A percentile compares a stretch with the other conserved stretches of the same genome.
phyloP scores from a whole-genome alignment of 2,888 invertebrate genomes.

The Heterodera filipjevi region DNA sequence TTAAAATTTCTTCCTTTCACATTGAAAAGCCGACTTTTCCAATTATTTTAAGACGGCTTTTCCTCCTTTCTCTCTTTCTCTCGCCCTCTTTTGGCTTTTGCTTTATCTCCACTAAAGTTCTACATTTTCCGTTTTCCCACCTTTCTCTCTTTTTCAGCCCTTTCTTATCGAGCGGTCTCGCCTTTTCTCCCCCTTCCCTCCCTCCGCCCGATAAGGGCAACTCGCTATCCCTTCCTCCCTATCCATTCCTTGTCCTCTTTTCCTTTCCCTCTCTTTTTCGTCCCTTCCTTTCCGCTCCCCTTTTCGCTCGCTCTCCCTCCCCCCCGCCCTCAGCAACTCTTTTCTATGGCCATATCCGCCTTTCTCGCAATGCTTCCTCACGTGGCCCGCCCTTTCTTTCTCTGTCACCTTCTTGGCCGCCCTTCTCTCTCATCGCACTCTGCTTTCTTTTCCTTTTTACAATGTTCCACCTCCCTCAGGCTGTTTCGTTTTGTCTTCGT shows the following conservation, averaged over 20 bases:
- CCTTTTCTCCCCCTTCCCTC: neutral
- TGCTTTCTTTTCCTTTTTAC: neutral
- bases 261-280: too few species aligned
- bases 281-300: neutral
- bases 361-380: neutral
- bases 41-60: too few species aligned
- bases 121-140: neutral
- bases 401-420: neutral
- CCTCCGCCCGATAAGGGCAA: constrained; percentile 1
- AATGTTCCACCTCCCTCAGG: neutral
- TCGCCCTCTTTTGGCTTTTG: neutral
- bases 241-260: neutral
- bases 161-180: neutral
- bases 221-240: neutral
- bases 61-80: too few species aligned
- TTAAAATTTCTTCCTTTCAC: too few species aligned
- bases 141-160: neutral
- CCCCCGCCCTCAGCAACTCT: neutral
- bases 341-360: neutral
- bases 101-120: neutral
- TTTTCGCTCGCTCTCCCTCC: neutral
- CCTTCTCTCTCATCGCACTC: neutral
- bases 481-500: too few species aligned
- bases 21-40: too few species aligned
- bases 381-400: neutral